Base-by-base conservation (phyloP, 64 coral and sea anemone species). In the Astreopora myriophthalma region DNA sequence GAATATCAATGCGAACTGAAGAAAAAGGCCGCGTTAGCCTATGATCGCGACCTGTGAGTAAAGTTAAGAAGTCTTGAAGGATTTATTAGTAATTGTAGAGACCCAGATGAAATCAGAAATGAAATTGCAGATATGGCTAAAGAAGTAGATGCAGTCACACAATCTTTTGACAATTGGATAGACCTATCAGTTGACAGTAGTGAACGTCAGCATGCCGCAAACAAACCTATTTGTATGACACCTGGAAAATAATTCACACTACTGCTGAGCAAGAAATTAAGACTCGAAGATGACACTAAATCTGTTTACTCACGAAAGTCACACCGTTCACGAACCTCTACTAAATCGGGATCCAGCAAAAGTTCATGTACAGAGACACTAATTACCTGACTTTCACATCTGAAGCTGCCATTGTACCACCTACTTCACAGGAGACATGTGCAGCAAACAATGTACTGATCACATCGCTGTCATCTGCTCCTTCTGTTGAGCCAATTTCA, bases 351-450 rank as follows among this genome's bases (percentile, higher is more conserved):
- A 79, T 13, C 52, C 3, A 92, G 94, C 26, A 55, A n/a, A 61
- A 67, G 67, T 17, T 85, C 85, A 23, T 65, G 65, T 13, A 96
- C 33, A 57, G 85, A 96, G 22, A 92, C 89, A 74, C 48, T 88
- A 16, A 67, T 95, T 31, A 81, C 87, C 51, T 31, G 17, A 96
- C 86, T 49, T 44, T 84, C 1, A 92, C 89, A 75, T 96, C 69
- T 70, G 63, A 29, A 33, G 29, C 84, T 2, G 61, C 9, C 9
- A 93, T 96, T 64, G 69, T 76, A 75, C 22, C 73, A 20, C 12
- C 34, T 73, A 35, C 3, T 60, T 0, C 62, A n/a, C 5, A 20
- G 17, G 22, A 17, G 17, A 25, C 22, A 5, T n/a, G n/a, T n/a
- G n/a, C n/a, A n/a, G n/a, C n/a, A n/a, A n/a, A n/a, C n/a, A n/a